Base-by-base conservation (phyloP, 2,797 vertebrate species). In the Myoxocephalus aenaeus region DNA sequence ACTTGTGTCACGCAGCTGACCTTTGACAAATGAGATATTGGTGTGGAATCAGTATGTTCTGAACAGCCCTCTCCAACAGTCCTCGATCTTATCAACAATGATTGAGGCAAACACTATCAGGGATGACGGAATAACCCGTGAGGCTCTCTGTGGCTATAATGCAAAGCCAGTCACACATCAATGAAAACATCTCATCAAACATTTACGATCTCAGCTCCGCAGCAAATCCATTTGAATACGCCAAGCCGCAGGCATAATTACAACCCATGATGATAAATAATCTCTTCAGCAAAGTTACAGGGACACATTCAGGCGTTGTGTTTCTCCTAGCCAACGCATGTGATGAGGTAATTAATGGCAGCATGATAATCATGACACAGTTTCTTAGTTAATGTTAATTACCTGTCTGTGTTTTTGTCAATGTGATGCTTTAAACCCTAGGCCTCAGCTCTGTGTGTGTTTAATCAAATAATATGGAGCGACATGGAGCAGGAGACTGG, bases 131-230 rank as follows among this genome's bases (percentile, higher is more conserved):
- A 68, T 83, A 70, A 84, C 68, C 70, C 68, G 72, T 58, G 42
- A 83, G 59, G 78, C 58, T 74, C 61, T 89, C 68, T 73, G 46
- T 36, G 63, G 71, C 67, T 67, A 58, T 48, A 80, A 83, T 42
- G 73, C 84, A 79, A 77, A 87, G 81, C 63, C 69, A 79, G 86
- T 83, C 86, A 80, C 81, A 91, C 89, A 89, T 90, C 81, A 85
- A 70, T 81, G 86, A 86, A 87, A 89, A 86, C 83, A 87, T 90
- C 87, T 91, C 85, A 92, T 92, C 86, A 90, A 91, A 87, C 87
- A 89, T 87, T 90, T 91, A 92, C 71, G 79, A 81, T 82, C 75
- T 90, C 85, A 86, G 84, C 79, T 68, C 81, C 14, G 4, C 80
- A 36, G 85, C 79, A 79, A 90, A 90, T 85, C 81, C 75, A 82